Evolutionary conservation across 2,888 invertebrate genomes (phyloP).

Genomic region (Rotaria sp.): DNA sequence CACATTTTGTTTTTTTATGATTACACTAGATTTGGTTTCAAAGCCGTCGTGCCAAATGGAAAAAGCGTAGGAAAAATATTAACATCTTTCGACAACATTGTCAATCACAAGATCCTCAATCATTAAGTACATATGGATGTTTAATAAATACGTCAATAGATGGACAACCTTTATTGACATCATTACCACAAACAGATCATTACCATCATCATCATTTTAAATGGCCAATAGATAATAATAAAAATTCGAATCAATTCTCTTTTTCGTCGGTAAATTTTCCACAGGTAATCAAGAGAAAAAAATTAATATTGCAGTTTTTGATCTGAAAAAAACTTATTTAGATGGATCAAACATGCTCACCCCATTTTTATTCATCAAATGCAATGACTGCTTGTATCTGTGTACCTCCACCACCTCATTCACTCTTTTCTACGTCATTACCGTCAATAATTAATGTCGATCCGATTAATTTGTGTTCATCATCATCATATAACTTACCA

Average conservation of each 20-base stretch:
- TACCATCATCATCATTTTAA: background rate
- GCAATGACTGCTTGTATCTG: background rate
- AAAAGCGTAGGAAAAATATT: conserved; percentile 96
- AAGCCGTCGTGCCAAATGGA: conserved; percentile 94
- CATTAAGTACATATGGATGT: background rate
- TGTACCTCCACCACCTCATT: conserved; percentile 30
- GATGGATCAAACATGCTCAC: background rate
- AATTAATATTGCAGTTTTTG: too few species aligned
- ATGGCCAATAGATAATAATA: background rate
- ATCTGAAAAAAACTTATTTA: background rate
- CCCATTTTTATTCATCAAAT: background rate
- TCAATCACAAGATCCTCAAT: background rate
- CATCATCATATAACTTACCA: conserved; percentile 46
- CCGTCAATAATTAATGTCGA: conserved; percentile 45
- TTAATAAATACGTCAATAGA: background rate
- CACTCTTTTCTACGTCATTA: conserved; percentile 45
- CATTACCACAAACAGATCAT: background rate
- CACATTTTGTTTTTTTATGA: too few species aligned
- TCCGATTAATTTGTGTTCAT: conserved; percentile 46
- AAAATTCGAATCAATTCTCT: background rate
- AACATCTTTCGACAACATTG: conserved; percentile 70
- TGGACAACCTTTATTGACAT: background rate
- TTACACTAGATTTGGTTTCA: conserved; percentile 86
- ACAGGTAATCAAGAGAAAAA: background rate
- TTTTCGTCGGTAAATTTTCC: background rate